Percentiles rank a stretch among this genome's conserved stretches.
Conservation (phyloP, 2,888 invertebrate species). For the Pterostichus madidus region DNA sequence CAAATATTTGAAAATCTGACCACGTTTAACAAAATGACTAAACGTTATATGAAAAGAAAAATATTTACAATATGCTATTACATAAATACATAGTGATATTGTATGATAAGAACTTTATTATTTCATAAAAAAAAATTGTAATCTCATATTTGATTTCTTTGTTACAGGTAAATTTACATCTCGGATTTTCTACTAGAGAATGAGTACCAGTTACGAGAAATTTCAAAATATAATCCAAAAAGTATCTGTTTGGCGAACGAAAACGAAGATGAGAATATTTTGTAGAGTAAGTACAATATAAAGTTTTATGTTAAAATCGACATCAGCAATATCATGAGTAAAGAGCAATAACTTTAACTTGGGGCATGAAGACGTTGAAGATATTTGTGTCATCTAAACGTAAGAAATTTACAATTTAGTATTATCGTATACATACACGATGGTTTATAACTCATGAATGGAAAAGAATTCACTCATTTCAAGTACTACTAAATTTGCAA, state of each 20-base stretch:
- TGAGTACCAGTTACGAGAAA: constrained; percentile 5
- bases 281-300: constrained; percentile 45
- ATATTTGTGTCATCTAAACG: background rate
- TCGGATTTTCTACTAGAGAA: background rate
- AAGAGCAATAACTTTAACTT: constrained; percentile 18
- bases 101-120: no score
- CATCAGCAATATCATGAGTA: constrained; percentile 9
- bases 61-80: no score
- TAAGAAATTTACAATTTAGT: background rate
- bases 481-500: no score
- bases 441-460: constrained; percentile 4
- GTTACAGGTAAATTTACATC: constrained; percentile 32
- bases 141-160: constrained; percentile 12
- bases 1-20: no score
- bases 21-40: no score
- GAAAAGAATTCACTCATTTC: no score
- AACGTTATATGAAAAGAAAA: no score
- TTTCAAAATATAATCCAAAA: constrained; percentile 22
- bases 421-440: background rate
- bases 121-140: background rate
- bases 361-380: constrained; percentile 16
- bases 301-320: constrained; percentile 42
- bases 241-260: constrained; percentile 30
- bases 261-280: constrained; percentile 24
- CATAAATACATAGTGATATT: no score